Evolutionary conservation across 2,797 vertebrate species (phyloP).

Genomic region (Protonibea diacanthus): DNA sequence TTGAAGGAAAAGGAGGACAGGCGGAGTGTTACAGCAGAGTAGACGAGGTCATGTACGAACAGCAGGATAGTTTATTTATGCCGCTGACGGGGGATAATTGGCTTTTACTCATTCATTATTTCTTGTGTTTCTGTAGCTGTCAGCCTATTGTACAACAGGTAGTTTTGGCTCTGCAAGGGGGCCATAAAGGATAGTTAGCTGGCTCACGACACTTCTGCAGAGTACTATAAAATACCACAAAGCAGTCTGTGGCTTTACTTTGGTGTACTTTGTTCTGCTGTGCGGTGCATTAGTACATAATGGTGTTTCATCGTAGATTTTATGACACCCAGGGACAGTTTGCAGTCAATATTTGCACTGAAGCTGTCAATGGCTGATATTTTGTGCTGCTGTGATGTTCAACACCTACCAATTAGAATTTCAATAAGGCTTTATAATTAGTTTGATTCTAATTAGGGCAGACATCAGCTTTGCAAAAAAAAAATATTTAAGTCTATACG

Average conservation of each 20-base stretch:
- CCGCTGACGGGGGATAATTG: conserved; percentile 60
- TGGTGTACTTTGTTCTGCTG: conserved; percentile 15
- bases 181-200: conserved; percentile 44
- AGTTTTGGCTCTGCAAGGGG: conserved; percentile 44
- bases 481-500: not conserved
- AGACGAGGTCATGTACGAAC: conserved; percentile 75
- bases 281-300: conserved; percentile 15
- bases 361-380: conserved; percentile 9
- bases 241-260: conserved; percentile 39
- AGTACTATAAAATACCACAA: conserved; percentile 24
- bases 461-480: not conserved
- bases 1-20: conserved; percentile 68
- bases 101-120: conserved; percentile 71
- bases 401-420: not conserved
- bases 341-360: conserved; percentile 4
- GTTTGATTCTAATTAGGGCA: not conserved
- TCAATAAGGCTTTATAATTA: not conserved
- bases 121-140: conserved; percentile 49
- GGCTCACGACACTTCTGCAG: conserved; percentile 11
- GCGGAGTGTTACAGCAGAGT: conserved; percentile 66
- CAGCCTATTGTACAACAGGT: conserved; percentile 67
- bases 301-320: conserved; percentile 5
- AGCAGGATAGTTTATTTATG: conserved; percentile 71
- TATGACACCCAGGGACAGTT: conserved; percentile 11
- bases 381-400: not conserved